Conservation (phyloP, 2,888 invertebrate species). For the Drosophila monieri region DNA sequence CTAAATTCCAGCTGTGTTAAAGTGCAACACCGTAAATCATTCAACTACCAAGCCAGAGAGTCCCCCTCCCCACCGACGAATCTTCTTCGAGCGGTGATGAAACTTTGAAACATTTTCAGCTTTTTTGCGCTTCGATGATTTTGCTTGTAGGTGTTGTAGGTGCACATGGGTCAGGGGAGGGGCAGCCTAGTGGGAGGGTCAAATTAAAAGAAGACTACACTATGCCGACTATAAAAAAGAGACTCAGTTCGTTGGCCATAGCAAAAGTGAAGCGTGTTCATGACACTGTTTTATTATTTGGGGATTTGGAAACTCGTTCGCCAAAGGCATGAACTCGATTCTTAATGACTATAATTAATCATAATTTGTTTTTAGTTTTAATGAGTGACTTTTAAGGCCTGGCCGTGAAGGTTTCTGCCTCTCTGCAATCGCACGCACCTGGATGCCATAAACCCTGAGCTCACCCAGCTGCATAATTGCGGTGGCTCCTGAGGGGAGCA, state of each 20-base stretch:
- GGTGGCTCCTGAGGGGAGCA: slow-evolving; percentile 35
- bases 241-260: slow-evolving; percentile 64
- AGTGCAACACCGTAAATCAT: slow-evolving; percentile 64
- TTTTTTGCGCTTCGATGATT: slow-evolving; percentile 80
- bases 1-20: slow-evolving; percentile 57
- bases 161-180: slow-evolving; percentile 13
- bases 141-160: slow-evolving; percentile 69
- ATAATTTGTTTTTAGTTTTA: slow-evolving; percentile 71
- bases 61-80: background rate
- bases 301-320: slow-evolving; percentile 63
- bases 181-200: slow-evolving; percentile 39
- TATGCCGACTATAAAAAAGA: slow-evolving; percentile 19
- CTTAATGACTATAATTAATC: slow-evolving; percentile 74
- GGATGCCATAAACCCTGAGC: slow-evolving; percentile 53
- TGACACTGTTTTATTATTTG: slow-evolving; percentile 69
- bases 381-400: slow-evolving; percentile 51
- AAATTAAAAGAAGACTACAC: slow-evolving; percentile 70
- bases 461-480: slow-evolving; percentile 61
- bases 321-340: slow-evolving; percentile 69
- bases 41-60: slow-evolving; percentile 34
- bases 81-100: slow-evolving; percentile 67
- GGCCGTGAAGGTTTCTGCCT: slow-evolving; percentile 13
- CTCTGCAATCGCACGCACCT: slow-evolving; percentile 54
- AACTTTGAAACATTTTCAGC: slow-evolving; percentile 76
- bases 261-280: slow-evolving; percentile 62